These are phyloP conservation scores for Agapornis canus DNA, from an alignment of 2,797 vertebrate genomes.

Conservation along the genomic window DNA sequence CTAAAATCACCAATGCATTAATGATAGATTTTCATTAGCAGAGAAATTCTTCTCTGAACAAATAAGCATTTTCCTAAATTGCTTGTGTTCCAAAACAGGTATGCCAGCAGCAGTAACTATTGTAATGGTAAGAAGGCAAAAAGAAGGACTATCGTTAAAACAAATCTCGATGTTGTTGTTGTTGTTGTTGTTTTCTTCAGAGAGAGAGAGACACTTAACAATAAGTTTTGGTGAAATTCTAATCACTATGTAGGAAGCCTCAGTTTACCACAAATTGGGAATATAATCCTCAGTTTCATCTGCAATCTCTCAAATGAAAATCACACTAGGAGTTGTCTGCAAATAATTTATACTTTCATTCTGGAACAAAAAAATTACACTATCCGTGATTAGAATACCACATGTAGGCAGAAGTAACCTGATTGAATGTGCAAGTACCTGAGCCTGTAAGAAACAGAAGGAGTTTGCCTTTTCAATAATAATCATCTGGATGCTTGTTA, in stretches of 20 bases:
- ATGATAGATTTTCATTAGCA: not conserved
- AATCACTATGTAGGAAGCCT: not conserved
- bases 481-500: not conserved
- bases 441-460: not conserved
- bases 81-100: not conserved
- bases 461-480: not conserved
- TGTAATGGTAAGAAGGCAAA: not conserved
- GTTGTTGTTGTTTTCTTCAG: not conserved
- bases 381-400: not conserved
- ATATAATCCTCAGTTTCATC: not conserved
- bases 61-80: not conserved
- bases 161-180: not conserved
- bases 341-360: not conserved
- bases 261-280: not conserved
- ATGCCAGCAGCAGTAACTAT: not conserved
- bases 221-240: not conserved
- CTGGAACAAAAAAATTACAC: not conserved
- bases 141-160: not conserved
- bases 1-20: not conserved
- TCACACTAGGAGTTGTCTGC: fast-evolving
- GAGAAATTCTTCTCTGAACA: not conserved
- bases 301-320: not conserved
- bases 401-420: not conserved
- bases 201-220: not conserved
- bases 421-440: not conserved